These are phyloP conservation scores for Limnodromus scolopaceus DNA, from an alignment of 2,797 vertebrate species.

Conservation along the genomic window DNA sequence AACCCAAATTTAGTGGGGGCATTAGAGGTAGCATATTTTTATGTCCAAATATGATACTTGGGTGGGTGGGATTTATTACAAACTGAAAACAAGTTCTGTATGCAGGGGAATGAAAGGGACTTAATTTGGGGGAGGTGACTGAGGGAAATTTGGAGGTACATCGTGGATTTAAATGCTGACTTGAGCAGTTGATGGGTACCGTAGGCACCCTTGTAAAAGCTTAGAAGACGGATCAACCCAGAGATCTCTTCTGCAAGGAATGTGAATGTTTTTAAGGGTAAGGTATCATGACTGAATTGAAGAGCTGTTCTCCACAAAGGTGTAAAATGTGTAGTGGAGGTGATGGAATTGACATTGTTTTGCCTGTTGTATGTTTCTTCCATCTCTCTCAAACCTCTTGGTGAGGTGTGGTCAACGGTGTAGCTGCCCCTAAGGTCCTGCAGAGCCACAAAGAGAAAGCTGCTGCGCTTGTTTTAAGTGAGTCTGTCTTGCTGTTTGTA, in stretches of 20 bases:
- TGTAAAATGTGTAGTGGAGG: background rate
- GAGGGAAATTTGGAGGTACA: background rate
- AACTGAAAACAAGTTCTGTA: background rate
- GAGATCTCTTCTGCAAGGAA: background rate
- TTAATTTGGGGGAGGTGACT: background rate
- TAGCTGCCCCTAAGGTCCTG: background rate
- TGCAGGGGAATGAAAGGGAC: background rate
- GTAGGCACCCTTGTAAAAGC: background rate
- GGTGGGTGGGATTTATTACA: background rate
- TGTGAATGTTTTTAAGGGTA: background rate
- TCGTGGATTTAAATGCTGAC: background rate
- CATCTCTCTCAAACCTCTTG: background rate
- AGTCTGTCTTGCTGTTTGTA: background rate
- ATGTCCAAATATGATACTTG: background rate
- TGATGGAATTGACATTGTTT: background rate
- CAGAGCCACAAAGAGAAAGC: background rate
- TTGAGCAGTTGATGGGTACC: background rate
- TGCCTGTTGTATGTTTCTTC: background rate
- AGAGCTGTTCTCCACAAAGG: background rate
- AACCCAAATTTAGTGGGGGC: background rate
- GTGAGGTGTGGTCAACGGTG: background rate
- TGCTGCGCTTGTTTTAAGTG: rapidly evolving
- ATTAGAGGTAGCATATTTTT: background rate
- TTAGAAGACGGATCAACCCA: background rate
- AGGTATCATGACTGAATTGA: background rate